Evolutionary conservation across 2,888 invertebrate genomes (phyloP), one percentile per base, ranked within the genome.

Genomic region (Drosophila sordidula): DNA sequence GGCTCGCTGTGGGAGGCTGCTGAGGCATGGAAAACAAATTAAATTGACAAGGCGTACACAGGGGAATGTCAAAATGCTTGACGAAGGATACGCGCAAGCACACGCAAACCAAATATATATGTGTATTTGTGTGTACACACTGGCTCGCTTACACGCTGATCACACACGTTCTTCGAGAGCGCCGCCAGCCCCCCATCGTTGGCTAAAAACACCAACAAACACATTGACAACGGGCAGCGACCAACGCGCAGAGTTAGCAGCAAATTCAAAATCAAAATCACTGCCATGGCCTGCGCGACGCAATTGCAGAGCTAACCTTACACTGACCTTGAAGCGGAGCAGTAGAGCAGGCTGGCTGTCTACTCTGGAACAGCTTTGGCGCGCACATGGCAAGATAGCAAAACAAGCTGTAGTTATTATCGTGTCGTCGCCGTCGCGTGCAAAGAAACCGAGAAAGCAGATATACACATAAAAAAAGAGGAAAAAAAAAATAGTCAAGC

Each of bases 271-370:
- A 38, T 62, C 34, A 77, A 89, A 83, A 83, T 83, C 83, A 83
- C 83, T 85, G 83, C 69, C 82, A 83, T 78, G 89, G 82, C 84
- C 87, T 65, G 55, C 25, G 61, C 75, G 57, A 57, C 64, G 63
- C 89, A 70, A 64, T 75, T 75, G 64, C 61, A 70, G 79, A 87
- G 86, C 89, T 84, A 84, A 84, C 83, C 83, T 84, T 84, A 84
- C 59, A 78, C 86, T 84, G 83, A 84, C 83, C 89, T 89, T 84
- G 89, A 88, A 78, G 69, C 79, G 67, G 65, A 83, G 89, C 73
- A 68, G 70, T 54, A 63, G 76, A 76, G 50, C 47, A 58, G 63
- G 70, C 70, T 86, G 75, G 42, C 41, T 57, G 55, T 55, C 54
- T 55, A 34, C 59, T 66, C 74, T 64, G 64, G 50, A 59, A 58